A percentile compares a stretch with the other conserved stretches of the same genome.
These are phyloP conservation scores for Radopholus similis DNA, from an alignment of 1,140 invertebrate species.

Conservation along the genomic window DNA sequence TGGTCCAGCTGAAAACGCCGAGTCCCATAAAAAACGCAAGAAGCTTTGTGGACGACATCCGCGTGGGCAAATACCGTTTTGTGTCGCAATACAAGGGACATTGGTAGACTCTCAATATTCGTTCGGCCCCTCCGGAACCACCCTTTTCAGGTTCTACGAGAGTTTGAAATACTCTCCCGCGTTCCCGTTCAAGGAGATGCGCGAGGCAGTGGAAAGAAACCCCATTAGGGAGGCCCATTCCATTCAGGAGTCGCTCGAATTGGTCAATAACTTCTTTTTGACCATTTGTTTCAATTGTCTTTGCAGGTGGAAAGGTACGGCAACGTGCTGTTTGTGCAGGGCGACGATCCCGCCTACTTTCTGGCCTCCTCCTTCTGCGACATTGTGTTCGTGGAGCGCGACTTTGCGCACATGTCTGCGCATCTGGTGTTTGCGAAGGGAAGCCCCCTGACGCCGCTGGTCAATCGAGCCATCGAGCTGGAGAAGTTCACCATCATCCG, in stretches of 20 bases:
- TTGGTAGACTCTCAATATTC: background rate
- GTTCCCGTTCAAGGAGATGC: background rate
- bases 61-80: background rate
- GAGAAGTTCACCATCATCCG: background rate
- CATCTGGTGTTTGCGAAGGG: constrained; percentile 1
- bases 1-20: background rate
- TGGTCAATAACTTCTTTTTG: background rate
- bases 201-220: background rate
- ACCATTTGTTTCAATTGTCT: background rate
- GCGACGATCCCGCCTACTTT: constrained; percentile 9
- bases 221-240: background rate
- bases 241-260: background rate
- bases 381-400: constrained; percentile 5
- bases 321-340: constrained; percentile 1
- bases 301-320: background rate
- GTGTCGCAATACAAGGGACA: constrained; percentile 1
- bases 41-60: background rate
- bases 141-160: background rate
- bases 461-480: background rate
- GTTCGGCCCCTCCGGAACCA: background rate
- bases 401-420: background rate
- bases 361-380: background rate
- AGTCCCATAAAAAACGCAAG: background rate
- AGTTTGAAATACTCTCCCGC: background rate
- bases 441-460: background rate